These are phyloP conservation scores for Pentamera pediparva DNA, from an alignment of 53 echinoderm and acorn worm genomes.

Conservation along the genomic window DNA sequence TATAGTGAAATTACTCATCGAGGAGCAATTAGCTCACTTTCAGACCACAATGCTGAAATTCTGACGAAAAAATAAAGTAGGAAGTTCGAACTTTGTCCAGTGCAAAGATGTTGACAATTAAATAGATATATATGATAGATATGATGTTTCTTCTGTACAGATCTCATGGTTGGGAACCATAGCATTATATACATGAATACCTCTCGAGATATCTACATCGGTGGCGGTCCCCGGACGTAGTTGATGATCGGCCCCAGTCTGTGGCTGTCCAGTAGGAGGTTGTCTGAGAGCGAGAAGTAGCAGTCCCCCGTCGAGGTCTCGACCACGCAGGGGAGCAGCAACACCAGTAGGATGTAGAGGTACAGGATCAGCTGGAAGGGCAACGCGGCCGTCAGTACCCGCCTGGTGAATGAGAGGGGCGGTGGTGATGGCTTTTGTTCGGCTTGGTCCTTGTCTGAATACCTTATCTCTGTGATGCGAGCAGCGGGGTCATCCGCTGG, in stretches of 20 bases:
- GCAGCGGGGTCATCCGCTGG: neutral
- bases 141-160: neutral
- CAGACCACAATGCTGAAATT: no score
- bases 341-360: conserved; percentile 57
- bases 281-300: conserved; percentile 71
- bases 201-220: conserved; percentile 59
- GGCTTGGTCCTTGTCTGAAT: conserved; percentile 9
- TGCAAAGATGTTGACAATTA: no score
- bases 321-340: conserved; percentile 74
- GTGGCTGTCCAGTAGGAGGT: conserved; percentile 55
- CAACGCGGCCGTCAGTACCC: conserved; percentile 58
- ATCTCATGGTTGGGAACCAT: no score
- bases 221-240: conserved; percentile 84
- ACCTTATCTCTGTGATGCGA: conserved; percentile 5
- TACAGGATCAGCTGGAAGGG: conserved; percentile 75
- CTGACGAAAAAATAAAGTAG: no score
- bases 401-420: conserved; percentile 23
- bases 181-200: conserved; percentile 7
- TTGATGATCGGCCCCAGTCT: conserved; percentile 63
- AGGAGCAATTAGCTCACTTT: no score
- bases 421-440: no score
- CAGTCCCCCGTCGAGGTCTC: conserved; percentile 61
- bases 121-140: neutral
- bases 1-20: no score
- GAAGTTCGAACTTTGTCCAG: no score